Base-by-base conservation (phyloP, 2,113 vertebrate species). In the Corythornis madagascariensis region DNA sequence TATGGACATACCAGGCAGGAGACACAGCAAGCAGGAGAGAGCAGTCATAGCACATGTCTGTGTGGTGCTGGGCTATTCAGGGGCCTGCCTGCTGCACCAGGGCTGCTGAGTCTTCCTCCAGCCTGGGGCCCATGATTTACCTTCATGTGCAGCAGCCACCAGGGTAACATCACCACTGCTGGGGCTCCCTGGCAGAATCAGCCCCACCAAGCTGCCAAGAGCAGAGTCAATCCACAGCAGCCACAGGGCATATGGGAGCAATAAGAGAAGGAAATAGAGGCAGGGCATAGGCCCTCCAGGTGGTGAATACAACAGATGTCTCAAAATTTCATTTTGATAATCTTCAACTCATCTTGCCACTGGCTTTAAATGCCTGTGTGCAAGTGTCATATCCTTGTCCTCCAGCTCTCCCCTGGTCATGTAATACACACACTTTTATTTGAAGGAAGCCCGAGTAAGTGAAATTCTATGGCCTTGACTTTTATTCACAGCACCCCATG, bases 381-480 rank as follows among this genome's bases (percentile, higher is more conserved):
- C 59, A 66, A 45, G 60, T 19, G 42, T 21, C 83, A 16, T n/a
- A 28, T 76, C 83, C 75, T 61, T 64, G 38, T 64, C 57, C 80
- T 88, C 77, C 69, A 43, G 40, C n/a, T 73, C 53, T 90, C 88
- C 33, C 71, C n/a, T 78, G 70, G 64, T 17, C 83, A 12, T 78
- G 88, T 43, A 81, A 82, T 40, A 38, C 56, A 64, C 52, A 43
- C 43, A 47, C 53, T 92, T 93, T 61, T 59, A 91, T 77, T 90
- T 85, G 57, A 89, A 94, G 72, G 47, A 96, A 71, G 91, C 55
- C 31, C 35, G 87, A 65, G 55, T 74, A 70, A 85, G 63, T 79
- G 55, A 56, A 94, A 91, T 25, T 56, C 55, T 76, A 15, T 72
- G 73, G 77, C 47, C 71, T 94, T 94, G 82, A n/a, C 78, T 96